phyloP scores from a whole-genome alignment of 2,113 vertebrate species.

The Dolichallabes microphthalmus region DNA sequence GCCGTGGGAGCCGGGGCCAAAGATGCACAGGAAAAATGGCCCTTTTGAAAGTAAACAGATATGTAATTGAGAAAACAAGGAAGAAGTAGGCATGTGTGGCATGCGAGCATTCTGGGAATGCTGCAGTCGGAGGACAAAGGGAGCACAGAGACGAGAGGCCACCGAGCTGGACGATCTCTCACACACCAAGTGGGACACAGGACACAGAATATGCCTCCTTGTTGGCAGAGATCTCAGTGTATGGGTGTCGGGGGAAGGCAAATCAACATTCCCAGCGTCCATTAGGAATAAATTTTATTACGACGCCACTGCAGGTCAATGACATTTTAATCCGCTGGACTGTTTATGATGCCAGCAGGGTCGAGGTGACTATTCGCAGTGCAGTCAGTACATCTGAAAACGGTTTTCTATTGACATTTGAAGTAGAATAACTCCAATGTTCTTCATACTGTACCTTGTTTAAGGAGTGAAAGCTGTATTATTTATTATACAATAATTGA shows the following conservation, averaged over 20 bases:
- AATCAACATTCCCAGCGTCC: slow-evolving; percentile 62
- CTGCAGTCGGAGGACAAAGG: slow-evolving; percentile 72
- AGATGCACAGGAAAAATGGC: slow-evolving; percentile 77
- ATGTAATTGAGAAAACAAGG: slow-evolving; percentile 97
- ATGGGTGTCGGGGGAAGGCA: slow-evolving; percentile 63
- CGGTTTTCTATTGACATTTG: background rate
- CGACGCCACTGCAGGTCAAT: slow-evolving; percentile 54
- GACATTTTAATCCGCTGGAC: slow-evolving; percentile 56
- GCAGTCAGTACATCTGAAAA: background rate
- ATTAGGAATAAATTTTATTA: slow-evolving; percentile 64
- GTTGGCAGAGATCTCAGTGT: slow-evolving; percentile 69
- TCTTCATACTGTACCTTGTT: background rate
- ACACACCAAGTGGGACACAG: slow-evolving; percentile 71
- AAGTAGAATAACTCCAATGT: background rate
- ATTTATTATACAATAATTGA: too few relatives aligned
- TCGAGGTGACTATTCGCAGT: background rate
- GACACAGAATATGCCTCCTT: slow-evolving; percentile 65
- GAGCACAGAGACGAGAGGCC: slow-evolving; percentile 69
- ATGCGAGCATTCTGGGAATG: slow-evolving; percentile 95
- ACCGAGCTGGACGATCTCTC: slow-evolving; percentile 75
- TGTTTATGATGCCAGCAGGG: slow-evolving; percentile 9
- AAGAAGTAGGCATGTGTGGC: slow-evolving; percentile 88
- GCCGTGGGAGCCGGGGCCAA: slow-evolving; percentile 74
- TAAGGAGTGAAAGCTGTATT: background rate
- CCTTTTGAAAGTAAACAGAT: slow-evolving; percentile 94